A percentile compares a stretch with the other conserved stretches of the same genome.
These are phyloP conservation scores for Tinea semifulvella DNA, from an alignment of 2,888 invertebrate species.

Conservation along the genomic window DNA sequence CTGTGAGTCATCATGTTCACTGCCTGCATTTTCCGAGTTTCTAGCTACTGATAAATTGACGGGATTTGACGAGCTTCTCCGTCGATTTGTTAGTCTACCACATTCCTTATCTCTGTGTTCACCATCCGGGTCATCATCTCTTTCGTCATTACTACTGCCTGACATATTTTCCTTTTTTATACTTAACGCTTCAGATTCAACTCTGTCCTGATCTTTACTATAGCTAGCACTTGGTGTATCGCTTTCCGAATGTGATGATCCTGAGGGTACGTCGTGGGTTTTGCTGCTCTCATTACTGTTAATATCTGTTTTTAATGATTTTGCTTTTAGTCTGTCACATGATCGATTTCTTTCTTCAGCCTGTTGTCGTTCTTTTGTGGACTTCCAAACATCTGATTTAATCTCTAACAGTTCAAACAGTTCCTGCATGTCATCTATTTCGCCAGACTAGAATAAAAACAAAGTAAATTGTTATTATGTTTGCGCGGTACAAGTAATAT, in stretches of 20 bases:
- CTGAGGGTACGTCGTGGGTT: slow-evolving; percentile 53
- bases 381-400: slow-evolving; percentile 81
- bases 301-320: slow-evolving; percentile 56
- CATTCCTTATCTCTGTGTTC: slow-evolving; percentile 62
- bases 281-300: slow-evolving; percentile 64
- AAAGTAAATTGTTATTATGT: slow-evolving; percentile 17
- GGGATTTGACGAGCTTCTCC: slow-evolving; percentile 81
- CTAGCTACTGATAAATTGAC: slow-evolving; percentile 78
- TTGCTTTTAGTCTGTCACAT: slow-evolving; percentile 56
- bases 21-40: slow-evolving; percentile 65
- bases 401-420: slow-evolving; percentile 85
- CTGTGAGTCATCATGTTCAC: slow-evolving; percentile 64
- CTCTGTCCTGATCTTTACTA: slow-evolving; percentile 54
- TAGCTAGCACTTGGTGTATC: slow-evolving; percentile 58
- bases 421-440: slow-evolving; percentile 85
- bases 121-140: slow-evolving; percentile 60
- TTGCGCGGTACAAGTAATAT: not conserved
- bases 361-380: slow-evolving; percentile 61
- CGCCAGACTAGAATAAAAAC: slow-evolving; percentile 70
- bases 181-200: slow-evolving; percentile 49
- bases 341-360: slow-evolving; percentile 60
- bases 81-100: slow-evolving; percentile 63
- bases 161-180: slow-evolving; percentile 64
- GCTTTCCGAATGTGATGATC: slow-evolving; percentile 60
- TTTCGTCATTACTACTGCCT: slow-evolving; percentile 61